Base-by-base conservation (phyloP, 35 echinoderm and acorn worm species). In the Diadema setosum region DNA sequence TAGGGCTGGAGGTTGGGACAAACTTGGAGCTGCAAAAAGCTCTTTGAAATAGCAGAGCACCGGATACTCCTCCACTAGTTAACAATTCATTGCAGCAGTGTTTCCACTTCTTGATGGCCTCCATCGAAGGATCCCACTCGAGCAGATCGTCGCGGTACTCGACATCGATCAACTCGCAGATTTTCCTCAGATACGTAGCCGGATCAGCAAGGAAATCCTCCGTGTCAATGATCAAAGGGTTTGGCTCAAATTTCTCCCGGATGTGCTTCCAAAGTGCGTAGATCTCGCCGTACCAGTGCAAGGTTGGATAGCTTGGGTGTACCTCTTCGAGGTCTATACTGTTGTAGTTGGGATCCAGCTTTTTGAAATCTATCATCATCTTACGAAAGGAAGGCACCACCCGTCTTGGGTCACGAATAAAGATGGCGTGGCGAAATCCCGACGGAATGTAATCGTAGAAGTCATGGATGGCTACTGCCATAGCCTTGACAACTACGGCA, bases 181-280 rank as follows among this genome's bases (percentile, higher is more conserved):
- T 56, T 45, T 83, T 83, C 81, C 57, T 48, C 40, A 83, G 25
- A 30, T 31, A 56, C 1, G 81, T 24, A 5, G 18, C 8, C 27
- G 81, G 81, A 36, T 83, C 40, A 37, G 45, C 30, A 43, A 83
- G 40, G 25, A 83, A 42, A 23, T 83, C 81, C 34, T 83, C 81
- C 11, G 81, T 59, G n/a, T 83, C 81, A 12, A 83, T 83, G 45
- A 83, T 39, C 29, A 83, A 17, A 8, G 81, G 81, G 45, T 83
- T 59, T 1, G 5, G 5, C 16, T 36, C 81, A 15, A n/a, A 6
- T 17, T 56, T 33, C 14, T 24, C 29, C 18, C n/a, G 25, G 12
- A 83, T 5, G 81, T 83, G 81, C 81, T 83, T 50, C 45, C 55
- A 83, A 18, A 81, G 11, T 20, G 37, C 39, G 5, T 48, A 37